These are phyloP conservation scores for Anguilla marmorata DNA, from an alignment of 2,797 vertebrate genomes.

Conservation along the genomic window DNA sequence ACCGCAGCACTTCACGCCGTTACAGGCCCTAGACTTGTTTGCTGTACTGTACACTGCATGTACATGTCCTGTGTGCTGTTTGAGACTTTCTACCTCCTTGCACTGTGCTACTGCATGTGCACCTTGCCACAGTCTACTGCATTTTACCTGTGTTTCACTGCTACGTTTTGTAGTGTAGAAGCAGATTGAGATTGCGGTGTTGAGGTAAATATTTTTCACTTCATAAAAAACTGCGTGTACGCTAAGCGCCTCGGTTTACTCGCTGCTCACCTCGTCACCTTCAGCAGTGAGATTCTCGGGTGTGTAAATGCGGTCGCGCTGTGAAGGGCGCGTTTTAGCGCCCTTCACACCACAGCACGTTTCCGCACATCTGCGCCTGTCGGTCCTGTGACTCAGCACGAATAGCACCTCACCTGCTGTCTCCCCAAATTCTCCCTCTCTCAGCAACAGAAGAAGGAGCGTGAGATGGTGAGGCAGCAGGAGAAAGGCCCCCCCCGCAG, in stretches of 20 bases:
- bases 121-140: not conserved
- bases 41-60: not conserved
- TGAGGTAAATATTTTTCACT: not conserved
- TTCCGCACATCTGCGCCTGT: not conserved
- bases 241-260: not conserved
- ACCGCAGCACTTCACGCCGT: not conserved
- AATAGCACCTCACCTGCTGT: not conserved
- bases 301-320: not conserved
- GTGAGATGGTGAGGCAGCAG: conserved; percentile 89
- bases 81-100: not conserved
- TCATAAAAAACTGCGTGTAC: not conserved
- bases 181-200: not conserved
- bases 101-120: not conserved
- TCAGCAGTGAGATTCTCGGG: not conserved
- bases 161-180: not conserved
- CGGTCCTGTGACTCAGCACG: not conserved
- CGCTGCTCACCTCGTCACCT: not conserved
- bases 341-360: not conserved
- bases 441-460: conserved; percentile 90
- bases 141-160: not conserved
- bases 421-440: conserved; percentile 38
- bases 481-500: conserved; percentile 89
- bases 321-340: not conserved
- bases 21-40: not conserved
- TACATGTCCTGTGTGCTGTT: not conserved